phyloP scores from a whole-genome alignment of 2,888 invertebrate genomes.

The Acrobasis suavella region DNA sequence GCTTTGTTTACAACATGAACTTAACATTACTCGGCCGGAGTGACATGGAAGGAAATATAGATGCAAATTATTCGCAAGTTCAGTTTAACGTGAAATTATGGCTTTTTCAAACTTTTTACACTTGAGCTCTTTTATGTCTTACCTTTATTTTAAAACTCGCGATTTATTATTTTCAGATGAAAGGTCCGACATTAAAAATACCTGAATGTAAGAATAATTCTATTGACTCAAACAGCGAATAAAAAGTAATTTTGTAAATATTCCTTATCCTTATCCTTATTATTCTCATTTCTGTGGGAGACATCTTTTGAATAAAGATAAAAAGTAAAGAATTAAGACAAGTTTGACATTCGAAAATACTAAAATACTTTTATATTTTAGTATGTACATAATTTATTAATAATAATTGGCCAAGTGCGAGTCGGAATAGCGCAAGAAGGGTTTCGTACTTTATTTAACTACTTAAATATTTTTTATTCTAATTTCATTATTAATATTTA shows the following conservation, averaged over 20 bases:
- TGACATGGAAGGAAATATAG: no score
- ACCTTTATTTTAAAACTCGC: background rate
- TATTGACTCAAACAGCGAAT: slow-evolving; percentile 29
- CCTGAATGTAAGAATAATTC: slow-evolving; percentile 27
- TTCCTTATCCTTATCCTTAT: slow-evolving; percentile 28
- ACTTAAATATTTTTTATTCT: no score
- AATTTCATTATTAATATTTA: no score
- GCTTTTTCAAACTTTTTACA: slow-evolving; percentile 21
- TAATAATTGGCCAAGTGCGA: no score
- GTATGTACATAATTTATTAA: no score
- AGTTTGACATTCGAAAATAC: no score
- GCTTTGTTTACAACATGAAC: slow-evolving; percentile 7
- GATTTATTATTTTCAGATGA: background rate
- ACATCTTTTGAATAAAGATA: background rate
- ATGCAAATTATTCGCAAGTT: no score
- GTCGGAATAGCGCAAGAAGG: no score
- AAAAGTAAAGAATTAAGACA: background rate
- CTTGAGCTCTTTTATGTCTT: background rate
- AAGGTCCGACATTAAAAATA: slow-evolving; percentile 30
- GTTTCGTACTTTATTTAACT: no score
- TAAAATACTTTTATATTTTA: no score
- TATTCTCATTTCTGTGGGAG: slow-evolving; percentile 23
- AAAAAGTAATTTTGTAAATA: slow-evolving; percentile 36
- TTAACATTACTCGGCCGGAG: background rate
- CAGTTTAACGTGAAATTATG: no score